phyloP scores from a whole-genome alignment of 2,888 invertebrate species.

The Philopedon plagiatum region DNA sequence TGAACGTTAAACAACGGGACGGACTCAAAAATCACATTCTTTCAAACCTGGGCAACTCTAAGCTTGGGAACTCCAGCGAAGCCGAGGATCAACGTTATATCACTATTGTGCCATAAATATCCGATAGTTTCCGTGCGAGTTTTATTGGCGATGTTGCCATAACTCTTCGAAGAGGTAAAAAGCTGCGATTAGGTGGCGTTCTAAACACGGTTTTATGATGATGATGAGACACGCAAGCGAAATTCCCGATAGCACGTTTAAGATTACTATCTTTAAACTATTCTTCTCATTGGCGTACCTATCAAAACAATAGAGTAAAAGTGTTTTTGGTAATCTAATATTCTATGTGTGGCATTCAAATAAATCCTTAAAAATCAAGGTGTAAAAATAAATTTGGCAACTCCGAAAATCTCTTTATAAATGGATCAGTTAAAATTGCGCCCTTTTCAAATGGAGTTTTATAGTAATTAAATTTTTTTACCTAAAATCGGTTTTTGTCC shows the following conservation, averaged over 20 bases:
- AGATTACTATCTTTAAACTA: slow-evolving; percentile 26
- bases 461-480: no score
- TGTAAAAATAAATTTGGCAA: no score
- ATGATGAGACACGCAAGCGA: slow-evolving; percentile 41
- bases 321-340: not conserved
- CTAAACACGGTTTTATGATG: slow-evolving; percentile 24
- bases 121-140: not conserved
- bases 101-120: not conserved
- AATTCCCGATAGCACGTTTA: slow-evolving; percentile 35
- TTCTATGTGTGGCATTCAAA: not conserved
- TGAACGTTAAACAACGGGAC: no score
- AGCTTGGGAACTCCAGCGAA: no score
- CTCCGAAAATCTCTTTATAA: no score
- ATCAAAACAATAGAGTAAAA: not conserved
- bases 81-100: no score
- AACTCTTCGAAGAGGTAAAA: slow-evolving; percentile 27
- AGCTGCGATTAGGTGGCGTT: slow-evolving; percentile 10
- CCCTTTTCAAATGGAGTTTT: no score
- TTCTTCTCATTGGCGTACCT: slow-evolving; percentile 14
- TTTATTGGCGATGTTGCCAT: slow-evolving; percentile 21
- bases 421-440: no score
- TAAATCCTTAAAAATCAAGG: no score
- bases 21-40: no score
- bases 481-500: no score
- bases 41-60: no score